These are phyloP conservation scores for Slavum lentiscoides DNA, from an alignment of 2,888 invertebrate genomes.

Conservation along the genomic window DNA sequence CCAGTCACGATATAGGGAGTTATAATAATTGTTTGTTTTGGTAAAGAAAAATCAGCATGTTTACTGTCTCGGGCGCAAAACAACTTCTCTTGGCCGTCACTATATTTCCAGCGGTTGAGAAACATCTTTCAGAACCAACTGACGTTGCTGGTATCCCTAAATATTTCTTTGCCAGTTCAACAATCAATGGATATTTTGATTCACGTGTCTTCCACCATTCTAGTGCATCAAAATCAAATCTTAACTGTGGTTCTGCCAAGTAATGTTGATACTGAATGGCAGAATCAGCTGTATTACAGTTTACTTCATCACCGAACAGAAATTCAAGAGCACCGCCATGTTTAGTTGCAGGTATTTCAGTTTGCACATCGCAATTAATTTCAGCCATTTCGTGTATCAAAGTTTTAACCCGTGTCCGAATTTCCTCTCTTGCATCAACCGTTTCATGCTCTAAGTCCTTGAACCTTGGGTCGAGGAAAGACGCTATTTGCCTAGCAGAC, in stretches of 20 bases:
- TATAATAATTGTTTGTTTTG: conserved; percentile 13
- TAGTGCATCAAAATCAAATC: conserved; percentile 1
- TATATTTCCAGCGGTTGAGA: not conserved
- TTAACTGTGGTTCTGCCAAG: not conserved
- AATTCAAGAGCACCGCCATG: not conserved
- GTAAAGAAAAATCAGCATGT: conserved; percentile 10
- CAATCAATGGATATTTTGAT: not conserved
- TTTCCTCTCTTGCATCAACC: not conserved
- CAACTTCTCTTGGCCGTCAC: not conserved
- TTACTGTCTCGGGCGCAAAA: not conserved
- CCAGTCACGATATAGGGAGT: too few species aligned
- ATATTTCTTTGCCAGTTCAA: not conserved
- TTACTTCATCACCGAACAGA: not conserved
- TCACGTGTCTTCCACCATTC: not conserved
- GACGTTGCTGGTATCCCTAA: not conserved
- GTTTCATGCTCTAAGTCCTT: not conserved
- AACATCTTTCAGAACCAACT: not conserved
- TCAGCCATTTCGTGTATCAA: not conserved
- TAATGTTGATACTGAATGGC: not conserved
- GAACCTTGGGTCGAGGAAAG: not conserved
- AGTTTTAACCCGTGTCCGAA: not conserved
- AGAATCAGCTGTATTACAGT: not conserved
- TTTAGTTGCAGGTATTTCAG: not conserved
- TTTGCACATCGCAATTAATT: not conserved
- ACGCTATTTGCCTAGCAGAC: too few species aligned